Base-by-base conservation (phyloP, 2,113 vertebrate species). In the Syrmaticus mikado region DNA sequence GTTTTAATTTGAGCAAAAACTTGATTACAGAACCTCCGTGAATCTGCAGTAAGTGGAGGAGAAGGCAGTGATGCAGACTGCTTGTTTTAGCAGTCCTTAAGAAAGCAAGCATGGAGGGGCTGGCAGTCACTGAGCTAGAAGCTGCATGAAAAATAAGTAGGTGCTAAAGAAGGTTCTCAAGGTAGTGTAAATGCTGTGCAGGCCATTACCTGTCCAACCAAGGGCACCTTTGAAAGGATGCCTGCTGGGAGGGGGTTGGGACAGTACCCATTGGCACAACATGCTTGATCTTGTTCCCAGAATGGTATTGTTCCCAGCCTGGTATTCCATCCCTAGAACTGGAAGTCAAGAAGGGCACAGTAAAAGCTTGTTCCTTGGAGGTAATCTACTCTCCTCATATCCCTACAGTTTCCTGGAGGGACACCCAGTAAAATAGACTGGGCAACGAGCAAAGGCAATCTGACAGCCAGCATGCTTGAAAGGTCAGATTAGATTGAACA, bases 401-500 rank as follows among this genome's bases (percentile, higher is more conserved):
- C 4, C 14, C 57, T 85, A 40, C n/a, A 9, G 22, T 86, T 85
- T 95, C 80, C 85, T 90, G 64, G 48, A 90, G 61, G 76, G 48
- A 83, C 80, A 53, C 36, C 36, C 18, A 45, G 62, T 82, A 73
- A 92, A 87, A 84, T 3, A 87, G 82, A 74, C 40, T 1, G 38
- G 76, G 85, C 85, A 73, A 43, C 72, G 82, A 70, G 79, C 79
- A 92, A 93, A 86, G 38, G 22, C 70, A 61, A 34, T 90, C 89
- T 93, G 95, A 92, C 91, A 97, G 91, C 87, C 85, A 72, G 80
- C 48, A 66, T 3, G 32, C 68, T 90, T 95, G 87, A 94, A 85
- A 94, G 87, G 93, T 95, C 91, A 94, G 87, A 94, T 96, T 83
- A 85, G 73, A 95, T 82, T 91, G 93, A 94, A 86, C 87, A 88